Evolutionary conservation across 2,888 invertebrate species (phyloP).

Genomic region (Ormyrus rosae): DNA sequence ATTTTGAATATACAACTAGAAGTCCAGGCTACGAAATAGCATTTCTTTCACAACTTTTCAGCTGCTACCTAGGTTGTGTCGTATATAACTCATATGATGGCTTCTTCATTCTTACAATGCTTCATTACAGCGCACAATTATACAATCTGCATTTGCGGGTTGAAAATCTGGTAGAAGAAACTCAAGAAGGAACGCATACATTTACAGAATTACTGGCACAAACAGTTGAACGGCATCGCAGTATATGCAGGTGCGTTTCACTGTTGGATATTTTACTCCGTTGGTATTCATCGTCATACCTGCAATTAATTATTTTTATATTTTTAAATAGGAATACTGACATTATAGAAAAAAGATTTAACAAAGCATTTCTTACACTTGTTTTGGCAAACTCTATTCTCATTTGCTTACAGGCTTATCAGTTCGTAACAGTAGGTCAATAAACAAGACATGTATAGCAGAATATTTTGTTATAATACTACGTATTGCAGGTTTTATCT

Average conservation of each 20-base stretch:
- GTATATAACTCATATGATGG: conserved; percentile 63
- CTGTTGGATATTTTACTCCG: too few species aligned
- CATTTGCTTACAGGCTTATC: conserved; percentile 16
- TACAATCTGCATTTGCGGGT: conserved; percentile 19
- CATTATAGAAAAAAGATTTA: conserved; percentile 16
- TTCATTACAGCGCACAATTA: conserved; percentile 66
- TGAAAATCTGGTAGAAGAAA: background rate
- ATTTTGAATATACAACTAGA: conserved; percentile 23
- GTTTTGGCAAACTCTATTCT: background rate
- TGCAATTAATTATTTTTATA: background rate
- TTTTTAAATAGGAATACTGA: conserved; percentile 17
- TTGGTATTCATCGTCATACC: too few species aligned
- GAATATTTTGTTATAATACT: background rate
- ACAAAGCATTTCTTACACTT: conserved; percentile 29
- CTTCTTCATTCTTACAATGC: conserved; percentile 60
- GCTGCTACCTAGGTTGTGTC: conserved; percentile 42
- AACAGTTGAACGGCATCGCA: conserved; percentile 10
- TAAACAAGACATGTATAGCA: too few species aligned
- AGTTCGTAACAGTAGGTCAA: conserved; percentile 5
- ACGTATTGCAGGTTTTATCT: background rate
- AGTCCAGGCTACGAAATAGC: conserved; percentile 60
- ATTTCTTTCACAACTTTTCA: conserved; percentile 62
- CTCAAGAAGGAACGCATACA: background rate
- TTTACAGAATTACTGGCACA: background rate
- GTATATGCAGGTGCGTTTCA: conserved; percentile 9